phyloP scores from a whole-genome alignment of 2,888 invertebrate genomes.

The Tachina grossa region DNA sequence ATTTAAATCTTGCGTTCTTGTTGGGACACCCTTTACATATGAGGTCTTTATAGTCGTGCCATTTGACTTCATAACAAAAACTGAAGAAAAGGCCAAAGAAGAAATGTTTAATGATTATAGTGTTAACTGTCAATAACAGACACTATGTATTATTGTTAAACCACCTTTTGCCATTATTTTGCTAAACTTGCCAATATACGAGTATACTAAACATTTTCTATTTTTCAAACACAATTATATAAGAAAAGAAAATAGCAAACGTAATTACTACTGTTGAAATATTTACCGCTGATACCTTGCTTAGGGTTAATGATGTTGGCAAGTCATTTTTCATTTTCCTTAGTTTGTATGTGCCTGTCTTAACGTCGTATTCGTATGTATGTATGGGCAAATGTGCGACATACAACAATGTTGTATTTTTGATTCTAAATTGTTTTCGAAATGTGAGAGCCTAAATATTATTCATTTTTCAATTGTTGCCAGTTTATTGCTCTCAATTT shows the following conservation, averaged over 20 bases:
- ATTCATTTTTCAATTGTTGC: slow-evolving; percentile 2
- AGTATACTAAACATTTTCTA: slow-evolving; percentile 6
- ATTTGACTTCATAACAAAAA: background rate
- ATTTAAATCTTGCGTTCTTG: no score
- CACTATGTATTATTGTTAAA: slow-evolving; percentile 37
- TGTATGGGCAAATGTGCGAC: background rate
- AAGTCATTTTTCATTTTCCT: slow-evolving; percentile 6
- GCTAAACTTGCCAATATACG: background rate
- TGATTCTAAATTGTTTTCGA: slow-evolving; percentile 1
- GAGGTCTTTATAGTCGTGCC: background rate
- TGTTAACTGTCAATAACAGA: slow-evolving; percentile 71
- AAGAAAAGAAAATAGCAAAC: slow-evolving; percentile 10
- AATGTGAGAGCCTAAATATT: slow-evolving; percentile 20
- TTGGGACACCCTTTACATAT: background rate
- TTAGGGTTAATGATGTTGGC: slow-evolving; percentile 1
- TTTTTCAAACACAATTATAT: slow-evolving; percentile 26
- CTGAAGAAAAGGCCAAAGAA: background rate
- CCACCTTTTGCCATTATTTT: slow-evolving; percentile 7
- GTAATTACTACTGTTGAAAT: slow-evolving; percentile 47
- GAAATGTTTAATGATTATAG: slow-evolving; percentile 69
- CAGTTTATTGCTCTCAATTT: no score
- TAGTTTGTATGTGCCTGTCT: background rate
- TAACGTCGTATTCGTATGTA: background rate
- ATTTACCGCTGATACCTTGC: slow-evolving; percentile 8
- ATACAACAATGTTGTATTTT: slow-evolving; percentile 45